These are phyloP conservation scores for Pachymerium ferrugineum DNA, from an alignment of 2,888 invertebrate species.

Conservation along the genomic window DNA sequence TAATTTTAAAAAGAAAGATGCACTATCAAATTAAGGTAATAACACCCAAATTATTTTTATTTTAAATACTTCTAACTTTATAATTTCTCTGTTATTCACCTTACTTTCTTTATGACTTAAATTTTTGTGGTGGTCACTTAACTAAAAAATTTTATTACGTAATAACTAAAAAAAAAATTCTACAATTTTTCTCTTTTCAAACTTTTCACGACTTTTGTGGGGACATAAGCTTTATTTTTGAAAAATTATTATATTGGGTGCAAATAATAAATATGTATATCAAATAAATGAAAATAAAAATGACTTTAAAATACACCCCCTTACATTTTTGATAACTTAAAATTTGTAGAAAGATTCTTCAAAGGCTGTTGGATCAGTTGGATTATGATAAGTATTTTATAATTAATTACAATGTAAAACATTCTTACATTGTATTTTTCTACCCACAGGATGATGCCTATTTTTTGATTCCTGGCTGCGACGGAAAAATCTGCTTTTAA, in stretches of 20 bases:
- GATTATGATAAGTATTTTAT: too few relatives aligned
- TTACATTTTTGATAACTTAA: neutral
- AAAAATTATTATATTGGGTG: neutral
- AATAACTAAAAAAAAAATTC: neutral
- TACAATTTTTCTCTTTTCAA: neutral
- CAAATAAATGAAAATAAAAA: slow-evolving; percentile 7
- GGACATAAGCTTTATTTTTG: neutral
- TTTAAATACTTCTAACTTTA: too few relatives aligned
- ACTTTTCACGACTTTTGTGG: neutral
- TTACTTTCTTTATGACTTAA: neutral
- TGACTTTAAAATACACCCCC: neutral
- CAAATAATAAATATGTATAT: neutral
- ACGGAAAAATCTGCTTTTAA: too few relatives aligned
- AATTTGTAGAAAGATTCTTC: neutral
- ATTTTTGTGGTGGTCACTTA: too few relatives aligned
- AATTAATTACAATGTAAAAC: too few relatives aligned
- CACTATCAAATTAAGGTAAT: neutral
- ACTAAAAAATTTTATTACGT: neutral
- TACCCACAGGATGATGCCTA: too few relatives aligned
- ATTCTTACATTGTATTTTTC: too few relatives aligned
- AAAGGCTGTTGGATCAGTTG: neutral
- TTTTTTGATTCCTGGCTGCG: too few relatives aligned
- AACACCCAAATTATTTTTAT: neutral
- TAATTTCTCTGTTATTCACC: too few relatives aligned
- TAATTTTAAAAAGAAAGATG: neutral